Evolutionary conservation across 2,797 vertebrate genomes (phyloP).

Genomic region (Propithecus deckenii): DNA sequence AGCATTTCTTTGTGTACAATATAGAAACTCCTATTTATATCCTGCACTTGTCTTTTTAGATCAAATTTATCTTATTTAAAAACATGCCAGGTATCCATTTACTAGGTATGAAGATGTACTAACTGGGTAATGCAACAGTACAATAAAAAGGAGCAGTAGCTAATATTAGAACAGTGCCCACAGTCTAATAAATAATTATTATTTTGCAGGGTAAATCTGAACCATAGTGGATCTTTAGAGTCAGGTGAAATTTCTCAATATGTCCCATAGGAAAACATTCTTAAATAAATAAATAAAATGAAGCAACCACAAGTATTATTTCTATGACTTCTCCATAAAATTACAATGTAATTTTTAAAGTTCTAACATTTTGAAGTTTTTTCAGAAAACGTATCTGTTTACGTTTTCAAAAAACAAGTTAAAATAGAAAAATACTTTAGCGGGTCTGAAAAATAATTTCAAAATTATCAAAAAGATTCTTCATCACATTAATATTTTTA

Average conservation of each 20-base stretch:
- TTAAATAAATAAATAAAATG: background rate
- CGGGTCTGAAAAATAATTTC: conserved; percentile 51
- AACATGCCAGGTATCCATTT: conserved; percentile 50
- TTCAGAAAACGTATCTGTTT: background rate
- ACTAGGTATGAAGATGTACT: background rate
- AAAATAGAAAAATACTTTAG: conserved; percentile 23
- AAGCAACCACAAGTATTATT: background rate
- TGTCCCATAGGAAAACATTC: background rate
- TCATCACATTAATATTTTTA: background rate
- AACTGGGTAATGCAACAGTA: background rate
- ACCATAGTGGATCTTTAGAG: background rate
- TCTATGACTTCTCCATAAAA: conserved; percentile 5
- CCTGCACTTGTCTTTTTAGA: conserved; percentile 14
- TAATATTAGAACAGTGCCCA: background rate
- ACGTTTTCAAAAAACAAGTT: background rate
- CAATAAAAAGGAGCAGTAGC: background rate
- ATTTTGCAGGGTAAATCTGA: background rate
- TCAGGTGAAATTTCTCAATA: conserved; percentile 15
- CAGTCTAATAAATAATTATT: background rate
- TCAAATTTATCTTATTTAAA: conserved; percentile 58
- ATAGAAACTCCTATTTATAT: conserved; percentile 53
- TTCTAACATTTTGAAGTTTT: background rate
- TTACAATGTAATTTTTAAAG: conserved; percentile 34
- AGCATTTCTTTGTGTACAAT: background rate
- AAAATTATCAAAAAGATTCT: background rate